Evolutionary conservation across 2,888 invertebrate genomes (phyloP), one percentile per base, ranked within the genome.

Genomic region (Agrochola circellaris): DNA sequence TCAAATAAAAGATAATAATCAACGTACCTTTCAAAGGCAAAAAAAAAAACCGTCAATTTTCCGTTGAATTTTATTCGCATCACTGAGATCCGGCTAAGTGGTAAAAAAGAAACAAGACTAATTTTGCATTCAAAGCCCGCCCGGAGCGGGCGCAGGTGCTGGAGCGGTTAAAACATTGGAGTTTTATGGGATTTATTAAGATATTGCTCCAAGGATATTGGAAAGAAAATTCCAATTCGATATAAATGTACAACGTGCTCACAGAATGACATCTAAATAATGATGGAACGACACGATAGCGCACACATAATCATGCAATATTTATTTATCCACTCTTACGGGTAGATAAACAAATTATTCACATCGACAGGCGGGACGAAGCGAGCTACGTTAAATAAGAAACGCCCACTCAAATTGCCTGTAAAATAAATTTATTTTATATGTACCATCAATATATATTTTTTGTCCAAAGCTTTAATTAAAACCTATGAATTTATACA

Each of bases 141-240:
- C 83, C 81, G 87, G 86, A 91, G 92, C 93, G 94, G 94, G 93
- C 93, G 93, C 96, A 96, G 96, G 96, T 96, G 96, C 92, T 89
- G 83, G 87, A 88, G 92, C 92, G 95, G 95, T 95, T 96, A 95
- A 95, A 96, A 96, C 95, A 96, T 95, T 96, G 94, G 93, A 95
- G 93, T 95, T 96, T 96, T 96, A 95, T 96, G 90, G 94, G 95
- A 96, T 96, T 96, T 96, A 96, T 95, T 95, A 96, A 95, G 95
- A 95, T 95, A 96, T 95, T 92, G 91, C 92, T 87, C 87, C 91
- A 90, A 93, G 93, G 93, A 93, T 95, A 96, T 96, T 94, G 95
- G 93, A 93, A 93, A 91, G 88, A 92, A 92, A 92, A 90, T 90
- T 90, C 89, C 89, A 91, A 92, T 91, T 89, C 88, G 86, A 90